Percentiles rank a stretch among this genome's conserved stretches.
These are phyloP conservation scores for Xylota sylvarum DNA, from an alignment of 2,888 invertebrate genomes.

Conservation along the genomic window DNA sequence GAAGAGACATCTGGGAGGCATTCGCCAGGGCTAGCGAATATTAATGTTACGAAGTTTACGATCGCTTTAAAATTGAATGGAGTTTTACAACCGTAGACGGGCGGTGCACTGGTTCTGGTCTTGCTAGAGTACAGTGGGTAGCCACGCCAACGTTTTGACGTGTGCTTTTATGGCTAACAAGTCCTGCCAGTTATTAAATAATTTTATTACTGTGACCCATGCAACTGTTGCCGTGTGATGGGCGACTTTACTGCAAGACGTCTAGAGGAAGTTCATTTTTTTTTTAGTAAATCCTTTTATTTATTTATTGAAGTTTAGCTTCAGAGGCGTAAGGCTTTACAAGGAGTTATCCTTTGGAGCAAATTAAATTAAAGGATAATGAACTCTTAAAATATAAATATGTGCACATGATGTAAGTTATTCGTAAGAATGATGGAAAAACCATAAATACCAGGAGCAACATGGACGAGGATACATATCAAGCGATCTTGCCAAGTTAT, in stretches of 20 bases:
- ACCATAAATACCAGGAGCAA: background rate
- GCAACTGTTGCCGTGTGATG: slow-evolving; percentile 69
- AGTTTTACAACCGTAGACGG: slow-evolving; percentile 69
- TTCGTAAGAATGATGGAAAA: background rate
- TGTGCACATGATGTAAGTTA: background rate
- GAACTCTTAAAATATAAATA: slow-evolving; percentile 1
- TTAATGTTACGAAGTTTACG: slow-evolving; percentile 74
- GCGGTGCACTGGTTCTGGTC: slow-evolving; percentile 37
- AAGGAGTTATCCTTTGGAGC: background rate
- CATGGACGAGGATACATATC: background rate
- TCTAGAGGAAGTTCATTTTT: slow-evolving; percentile 17
- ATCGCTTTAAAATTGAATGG: slow-evolving; percentile 75
- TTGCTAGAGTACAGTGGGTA: slow-evolving; percentile 12
- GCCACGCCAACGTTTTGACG: slow-evolving; percentile 58
- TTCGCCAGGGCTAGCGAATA: slow-evolving; percentile 58
- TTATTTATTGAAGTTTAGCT: slow-evolving; percentile 21
- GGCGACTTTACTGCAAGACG: slow-evolving; percentile 24
- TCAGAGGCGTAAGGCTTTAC: background rate
- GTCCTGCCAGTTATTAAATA: slow-evolving; percentile 72
- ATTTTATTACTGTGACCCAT: slow-evolving; percentile 73
- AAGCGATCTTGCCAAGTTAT: slow-evolving; percentile 4
- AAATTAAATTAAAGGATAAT: background rate
- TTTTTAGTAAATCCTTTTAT: slow-evolving; percentile 18
- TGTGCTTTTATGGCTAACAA: slow-evolving; percentile 63
- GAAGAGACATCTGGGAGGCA: slow-evolving; percentile 75